These are phyloP conservation scores for Gastrophryne carolinensis DNA, from an alignment of 2,797 vertebrate genomes.

Conservation along the genomic window DNA sequence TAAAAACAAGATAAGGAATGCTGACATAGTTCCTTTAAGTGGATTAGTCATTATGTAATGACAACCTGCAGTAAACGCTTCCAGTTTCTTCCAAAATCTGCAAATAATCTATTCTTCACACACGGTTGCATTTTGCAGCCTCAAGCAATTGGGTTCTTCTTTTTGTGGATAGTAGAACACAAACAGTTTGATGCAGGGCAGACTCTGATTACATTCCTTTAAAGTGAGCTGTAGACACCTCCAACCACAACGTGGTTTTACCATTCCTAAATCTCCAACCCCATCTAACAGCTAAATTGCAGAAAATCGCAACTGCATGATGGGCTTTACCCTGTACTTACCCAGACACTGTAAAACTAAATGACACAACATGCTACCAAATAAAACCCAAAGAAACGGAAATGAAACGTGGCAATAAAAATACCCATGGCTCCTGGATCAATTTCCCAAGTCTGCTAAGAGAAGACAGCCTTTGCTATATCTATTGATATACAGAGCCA, in stretches of 20 bases:
- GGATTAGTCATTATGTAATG: background rate
- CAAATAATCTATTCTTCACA: background rate
- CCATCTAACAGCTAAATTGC: conserved; percentile 26
- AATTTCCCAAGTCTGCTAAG: conserved; percentile 10
- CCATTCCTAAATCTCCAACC: conserved; percentile 7
- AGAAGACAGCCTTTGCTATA: background rate
- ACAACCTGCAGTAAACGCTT: background rate
- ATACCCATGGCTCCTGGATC: background rate
- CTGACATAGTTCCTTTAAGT: background rate
- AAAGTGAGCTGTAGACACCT: conserved; percentile 32
- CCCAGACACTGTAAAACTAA: conserved; percentile 43
- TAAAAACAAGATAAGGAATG: too few species aligned
- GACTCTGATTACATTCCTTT: conserved; percentile 17
- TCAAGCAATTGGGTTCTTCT: background rate
- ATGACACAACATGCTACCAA: conserved; percentile 42
- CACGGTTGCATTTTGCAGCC: background rate
- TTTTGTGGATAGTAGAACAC: background rate
- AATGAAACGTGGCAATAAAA: conserved; percentile 35
- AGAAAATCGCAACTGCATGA: conserved; percentile 14
- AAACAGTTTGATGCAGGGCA: conserved; percentile 14
- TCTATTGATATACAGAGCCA: background rate
- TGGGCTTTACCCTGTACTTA: conserved; percentile 5
- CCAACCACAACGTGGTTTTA: conserved; percentile 2
- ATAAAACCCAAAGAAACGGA: conserved; percentile 41
- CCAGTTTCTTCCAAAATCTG: background rate